Evolutionary conservation across 2,888 invertebrate genomes (phyloP), one percentile per base, ranked within the genome.

Genomic region (Polydrusus tereticollis): DNA sequence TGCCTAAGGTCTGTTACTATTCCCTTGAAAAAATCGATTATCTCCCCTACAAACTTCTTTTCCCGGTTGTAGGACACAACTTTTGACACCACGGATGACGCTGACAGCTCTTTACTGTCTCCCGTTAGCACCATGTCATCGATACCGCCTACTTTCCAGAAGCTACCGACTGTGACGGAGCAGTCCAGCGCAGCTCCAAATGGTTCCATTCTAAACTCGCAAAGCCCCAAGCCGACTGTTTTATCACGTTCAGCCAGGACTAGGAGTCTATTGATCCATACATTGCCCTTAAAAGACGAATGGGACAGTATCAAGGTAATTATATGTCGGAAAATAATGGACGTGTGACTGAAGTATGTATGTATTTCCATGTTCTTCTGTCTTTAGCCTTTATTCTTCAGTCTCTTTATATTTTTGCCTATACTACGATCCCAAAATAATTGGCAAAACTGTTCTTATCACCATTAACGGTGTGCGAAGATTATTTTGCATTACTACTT

Each of bases 261-360:
- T 4, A 77, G 77, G 36, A 74, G 75, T n/a, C 33, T 80, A 3
- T 69, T 80, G n/a, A 75, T 75, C 2, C 74, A 69, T 29, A 80
- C 82, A 7, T 58, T 82, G 52, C 78, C 80, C 0, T 70, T 77
- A 71, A 69, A 75, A 10, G 66, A 76, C 2, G 60, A 72, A 6
- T 79, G 79, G 78, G 73, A 72, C 21, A 77, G 66, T n/a, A 57
- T 80, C 4, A 75, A 78, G 45, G 73, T 69, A 52, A 66, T 16
- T 16, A 41, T 38, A n/a, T n/a, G n/a, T n/a, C n/a, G n/a, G n/a
- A n/a, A n/a, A n/a, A n/a, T 8, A 7, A 33, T 6, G 12, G 23
- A 12, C 2, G 1, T 6, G 20, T 5, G 3, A 10, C 12, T 1
- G 20, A 1, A 6, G 1, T 45, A 45, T 18, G 1, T 1, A 45